Evolutionary conservation across 2,797 vertebrate genomes (phyloP).

Genomic region (Pangasius mekongensis): DNA sequence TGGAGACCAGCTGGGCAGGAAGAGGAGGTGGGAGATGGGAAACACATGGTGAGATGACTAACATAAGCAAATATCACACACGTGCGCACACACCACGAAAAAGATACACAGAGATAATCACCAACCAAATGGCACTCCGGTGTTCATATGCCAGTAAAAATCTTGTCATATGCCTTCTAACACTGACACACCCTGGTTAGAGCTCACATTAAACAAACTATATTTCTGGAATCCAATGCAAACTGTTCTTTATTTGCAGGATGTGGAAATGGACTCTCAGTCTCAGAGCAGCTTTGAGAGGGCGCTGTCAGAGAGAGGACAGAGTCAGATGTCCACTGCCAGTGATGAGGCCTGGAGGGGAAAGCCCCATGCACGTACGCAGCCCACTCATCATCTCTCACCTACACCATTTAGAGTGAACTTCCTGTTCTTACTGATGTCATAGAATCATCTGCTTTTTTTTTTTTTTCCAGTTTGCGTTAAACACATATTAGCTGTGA

Average conservation of each 20-base stretch:
- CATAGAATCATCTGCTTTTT: background rate
- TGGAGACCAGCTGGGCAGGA: conserved; percentile 94
- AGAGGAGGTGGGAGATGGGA: conserved; percentile 86
- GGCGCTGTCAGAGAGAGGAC: conserved; percentile 91
- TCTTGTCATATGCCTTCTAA: background rate
- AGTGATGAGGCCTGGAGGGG: conserved; percentile 96
- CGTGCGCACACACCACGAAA: background rate
- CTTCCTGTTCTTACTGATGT: background rate
- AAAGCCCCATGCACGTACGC: conserved; percentile 86
- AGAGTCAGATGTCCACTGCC: conserved; percentile 92
- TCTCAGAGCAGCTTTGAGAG: conserved; percentile 94
- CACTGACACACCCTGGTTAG: background rate
- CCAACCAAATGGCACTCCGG: conserved; percentile 15
- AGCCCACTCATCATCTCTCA: background rate
- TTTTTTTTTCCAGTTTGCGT: background rate
- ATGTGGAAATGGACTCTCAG: conserved; percentile 89
- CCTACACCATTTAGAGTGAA: background rate
- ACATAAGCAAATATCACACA: conserved; percentile 45
- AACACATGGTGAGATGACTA: conserved; percentile 83
- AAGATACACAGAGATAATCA: conserved; percentile 25
- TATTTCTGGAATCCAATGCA: background rate
- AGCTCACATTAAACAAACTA: background rate
- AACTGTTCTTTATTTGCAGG: conserved; percentile 70
- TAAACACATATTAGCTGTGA: background rate
- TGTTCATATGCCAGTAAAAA: conserved; percentile 12